phyloP scores from a whole-genome alignment of 2,888 invertebrate genomes.

The Mythimna pallens region DNA sequence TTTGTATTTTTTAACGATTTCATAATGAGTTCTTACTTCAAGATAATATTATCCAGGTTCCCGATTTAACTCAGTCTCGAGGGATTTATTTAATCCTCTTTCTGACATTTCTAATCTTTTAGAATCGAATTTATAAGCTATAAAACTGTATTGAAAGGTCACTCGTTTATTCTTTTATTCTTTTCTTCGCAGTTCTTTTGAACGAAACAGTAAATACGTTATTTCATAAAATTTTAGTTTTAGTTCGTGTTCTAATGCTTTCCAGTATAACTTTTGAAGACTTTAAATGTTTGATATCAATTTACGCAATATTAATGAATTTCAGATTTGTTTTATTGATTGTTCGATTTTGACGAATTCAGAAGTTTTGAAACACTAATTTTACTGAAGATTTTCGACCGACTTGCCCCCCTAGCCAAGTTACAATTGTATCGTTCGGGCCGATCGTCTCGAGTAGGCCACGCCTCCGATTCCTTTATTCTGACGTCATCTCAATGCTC shows the following conservation, averaged over 20 bases:
- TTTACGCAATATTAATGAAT: conserved; percentile 10
- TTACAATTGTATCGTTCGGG: no score
- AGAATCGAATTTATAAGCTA: background rate
- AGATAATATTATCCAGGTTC: conserved; percentile 26
- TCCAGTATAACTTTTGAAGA: background rate
- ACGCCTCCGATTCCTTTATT: no score
- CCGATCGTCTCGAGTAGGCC: no score
- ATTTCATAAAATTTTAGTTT: conserved; percentile 6
- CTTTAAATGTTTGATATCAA: conserved; percentile 22
- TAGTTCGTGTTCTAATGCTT: conserved; percentile 2
- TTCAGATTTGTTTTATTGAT: background rate
- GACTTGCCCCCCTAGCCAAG: no score
- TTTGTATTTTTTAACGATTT: conserved; percentile 62
- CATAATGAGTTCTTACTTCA: conserved; percentile 36
- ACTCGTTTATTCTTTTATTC: background rate
- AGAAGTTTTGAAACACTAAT: background rate
- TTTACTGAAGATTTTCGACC: background rate
- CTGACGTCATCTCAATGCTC: no score
- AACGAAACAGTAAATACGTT: conserved; percentile 21
- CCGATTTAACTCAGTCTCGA: conserved; percentile 7
- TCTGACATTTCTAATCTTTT: background rate
- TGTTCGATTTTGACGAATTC: background rate
- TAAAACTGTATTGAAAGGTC: background rate
- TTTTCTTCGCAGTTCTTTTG: conserved; percentile 13
- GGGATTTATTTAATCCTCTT: conserved; percentile 8